A percentile compares a stretch with the other conserved stretches of the same genome.
These are phyloP conservation scores for Corbicula japonica DNA, from an alignment of 2,888 invertebrate species.

Conservation along the genomic window DNA sequence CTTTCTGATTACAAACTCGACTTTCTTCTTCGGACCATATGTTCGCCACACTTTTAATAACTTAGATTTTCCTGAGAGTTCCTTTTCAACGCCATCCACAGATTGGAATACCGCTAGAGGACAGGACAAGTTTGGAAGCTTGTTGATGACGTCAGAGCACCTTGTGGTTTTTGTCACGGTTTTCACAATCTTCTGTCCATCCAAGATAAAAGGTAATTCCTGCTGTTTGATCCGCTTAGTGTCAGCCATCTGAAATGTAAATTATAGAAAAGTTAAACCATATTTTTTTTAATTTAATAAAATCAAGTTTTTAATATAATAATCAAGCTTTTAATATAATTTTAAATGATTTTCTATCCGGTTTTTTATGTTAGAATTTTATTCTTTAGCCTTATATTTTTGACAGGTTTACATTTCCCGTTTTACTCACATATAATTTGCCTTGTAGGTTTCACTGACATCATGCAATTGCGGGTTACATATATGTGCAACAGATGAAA, in stretches of 20 bases:
- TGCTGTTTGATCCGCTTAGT: slow-evolving; percentile 36
- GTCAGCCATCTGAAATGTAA: slow-evolving; percentile 59
- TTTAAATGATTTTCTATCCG: too few relatives aligned
- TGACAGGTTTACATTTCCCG: too few relatives aligned
- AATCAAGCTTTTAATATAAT: too few relatives aligned
- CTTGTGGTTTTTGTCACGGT: slow-evolving; percentile 56
- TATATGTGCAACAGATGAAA: too few relatives aligned
- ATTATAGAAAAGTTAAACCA: too few relatives aligned
- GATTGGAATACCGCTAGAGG: slow-evolving; percentile 48
- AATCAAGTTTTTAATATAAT: too few relatives aligned
- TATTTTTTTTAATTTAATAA: too few relatives aligned
- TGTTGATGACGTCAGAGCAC: slow-evolving; percentile 60
- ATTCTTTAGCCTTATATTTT: too few relatives aligned
- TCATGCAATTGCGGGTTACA: too few relatives aligned
- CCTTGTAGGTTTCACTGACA: too few relatives aligned
- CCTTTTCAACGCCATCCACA: slow-evolving; percentile 46
- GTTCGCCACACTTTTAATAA: slow-evolving; percentile 55
- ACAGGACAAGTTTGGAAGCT: slow-evolving; percentile 41
- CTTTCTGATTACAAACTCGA: slow-evolving; percentile 44
- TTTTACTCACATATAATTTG: too few relatives aligned
- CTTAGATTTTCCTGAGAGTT: slow-evolving; percentile 47
- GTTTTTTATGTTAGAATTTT: too few relatives aligned
- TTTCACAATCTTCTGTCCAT: slow-evolving; percentile 50
- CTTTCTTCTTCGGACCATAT: slow-evolving; percentile 45
- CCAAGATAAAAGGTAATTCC: slow-evolving; percentile 53